phyloP scores from a whole-genome alignment of 2,797 vertebrate species.

The Mallotus villosus region DNA sequence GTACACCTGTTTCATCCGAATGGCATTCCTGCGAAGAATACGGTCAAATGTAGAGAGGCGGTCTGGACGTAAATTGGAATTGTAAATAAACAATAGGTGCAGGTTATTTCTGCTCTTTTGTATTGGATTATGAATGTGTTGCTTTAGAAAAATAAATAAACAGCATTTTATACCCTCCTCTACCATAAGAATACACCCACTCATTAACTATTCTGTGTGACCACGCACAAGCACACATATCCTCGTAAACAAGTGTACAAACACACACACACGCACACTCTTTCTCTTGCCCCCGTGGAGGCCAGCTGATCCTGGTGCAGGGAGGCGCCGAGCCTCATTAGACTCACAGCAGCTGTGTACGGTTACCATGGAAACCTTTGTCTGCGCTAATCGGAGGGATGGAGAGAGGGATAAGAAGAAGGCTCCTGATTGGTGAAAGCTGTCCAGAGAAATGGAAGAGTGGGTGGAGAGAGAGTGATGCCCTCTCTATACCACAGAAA shows the following conservation, averaged over 20 bases:
- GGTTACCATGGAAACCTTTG: conserved; percentile 78
- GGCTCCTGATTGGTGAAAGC: conserved; percentile 32
- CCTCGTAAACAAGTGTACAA: not conserved
- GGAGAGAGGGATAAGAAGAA: conserved; percentile 23
- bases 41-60: no score
- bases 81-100: no score
- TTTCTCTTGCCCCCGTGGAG: conserved; percentile 29
- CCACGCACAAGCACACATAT: not conserved
- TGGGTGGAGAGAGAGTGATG: conserved; percentile 5
- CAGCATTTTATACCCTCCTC: conserved; percentile 35
- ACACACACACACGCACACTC: not conserved
- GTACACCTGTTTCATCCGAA: no score
- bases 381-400: conserved; percentile 48
- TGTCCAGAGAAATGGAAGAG: not conserved
- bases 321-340: conserved; percentile 19
- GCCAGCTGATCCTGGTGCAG: conserved; percentile 42
- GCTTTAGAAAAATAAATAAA: conserved; percentile 33
- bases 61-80: no score
- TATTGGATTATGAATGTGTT: conserved; percentile 47
- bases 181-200: conserved; percentile 52
- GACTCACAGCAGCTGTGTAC: conserved; percentile 62
- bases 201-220: conserved; percentile 44
- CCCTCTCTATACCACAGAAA: conserved; percentile 4
- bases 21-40: no score
- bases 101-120: conserved; percentile 8